Evolutionary conservation across 2,797 vertebrate species (phyloP).

Genomic region (Semaprochilodus insignis): DNA sequence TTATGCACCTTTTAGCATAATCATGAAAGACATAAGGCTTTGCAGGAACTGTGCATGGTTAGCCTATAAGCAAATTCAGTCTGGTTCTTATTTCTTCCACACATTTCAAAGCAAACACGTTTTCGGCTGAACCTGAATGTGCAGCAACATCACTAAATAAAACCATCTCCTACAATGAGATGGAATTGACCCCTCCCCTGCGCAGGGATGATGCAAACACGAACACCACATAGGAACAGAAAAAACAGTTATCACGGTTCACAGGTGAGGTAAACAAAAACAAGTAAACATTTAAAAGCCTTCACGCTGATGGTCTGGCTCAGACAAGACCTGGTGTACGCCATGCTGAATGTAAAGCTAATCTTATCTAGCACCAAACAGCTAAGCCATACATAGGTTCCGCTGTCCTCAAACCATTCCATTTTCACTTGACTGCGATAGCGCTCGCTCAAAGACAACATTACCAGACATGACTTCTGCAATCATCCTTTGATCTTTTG

Average conservation of each 20-base stretch:
- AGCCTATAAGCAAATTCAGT: no score
- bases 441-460: slow-evolving; percentile 54
- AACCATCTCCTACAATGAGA: background rate
- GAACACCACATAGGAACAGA: background rate
- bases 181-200: slow-evolving; percentile 15
- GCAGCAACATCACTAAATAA: background rate
- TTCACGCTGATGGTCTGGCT: background rate
- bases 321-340: background rate
- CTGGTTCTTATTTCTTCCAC: background rate
- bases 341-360: background rate
- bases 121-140: slow-evolving; percentile 5
- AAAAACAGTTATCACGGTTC: background rate
- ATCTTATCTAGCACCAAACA: background rate
- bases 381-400: background rate
- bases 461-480: slow-evolving; percentile 71
- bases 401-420: background rate
- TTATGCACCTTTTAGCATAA: no score
- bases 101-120: background rate
- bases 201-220: background rate
- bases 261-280: background rate
- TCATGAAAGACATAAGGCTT: no score
- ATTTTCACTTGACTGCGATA: background rate
- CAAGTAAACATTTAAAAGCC: background rate
- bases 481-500: slow-evolving; percentile 76
- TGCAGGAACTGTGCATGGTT: no score